Evolutionary conservation across 2,113 vertebrate genomes (phyloP).

Genomic region (Silurus glanis): DNA sequence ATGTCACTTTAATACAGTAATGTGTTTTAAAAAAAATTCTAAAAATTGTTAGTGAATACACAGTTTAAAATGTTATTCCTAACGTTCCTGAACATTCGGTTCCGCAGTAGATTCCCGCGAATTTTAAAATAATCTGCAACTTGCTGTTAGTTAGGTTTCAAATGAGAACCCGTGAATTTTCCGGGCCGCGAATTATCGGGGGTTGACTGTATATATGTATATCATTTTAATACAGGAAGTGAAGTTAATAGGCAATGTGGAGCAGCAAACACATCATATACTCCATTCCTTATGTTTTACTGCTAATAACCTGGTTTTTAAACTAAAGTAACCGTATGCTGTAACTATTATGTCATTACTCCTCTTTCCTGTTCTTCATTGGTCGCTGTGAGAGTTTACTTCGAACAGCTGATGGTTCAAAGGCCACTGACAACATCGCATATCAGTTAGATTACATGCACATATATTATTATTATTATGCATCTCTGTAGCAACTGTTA

Average conservation of each 20-base stretch:
- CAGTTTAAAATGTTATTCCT: too few relatives aligned
- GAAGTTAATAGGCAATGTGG: background rate
- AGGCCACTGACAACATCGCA: conserved; percentile 44
- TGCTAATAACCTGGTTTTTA: background rate
- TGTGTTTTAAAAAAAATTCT: too few relatives aligned
- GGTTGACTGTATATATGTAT: too few relatives aligned
- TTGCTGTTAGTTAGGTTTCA: too few relatives aligned
- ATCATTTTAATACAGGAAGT: background rate
- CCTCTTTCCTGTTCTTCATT: background rate
- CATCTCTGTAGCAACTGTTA: background rate
- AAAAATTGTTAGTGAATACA: too few relatives aligned
- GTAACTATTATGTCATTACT: background rate
- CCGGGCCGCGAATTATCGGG: too few relatives aligned
- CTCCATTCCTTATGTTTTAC: background rate
- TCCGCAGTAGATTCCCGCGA: too few relatives aligned
- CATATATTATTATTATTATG: conserved; percentile 27
- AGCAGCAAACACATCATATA: background rate
- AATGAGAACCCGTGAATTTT: too few relatives aligned
- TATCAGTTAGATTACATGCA: conserved; percentile 32
- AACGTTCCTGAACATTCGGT: too few relatives aligned
- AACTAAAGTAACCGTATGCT: background rate
- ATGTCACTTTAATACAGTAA: too few relatives aligned
- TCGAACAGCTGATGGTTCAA: conserved; percentile 55
- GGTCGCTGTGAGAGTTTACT: background rate
- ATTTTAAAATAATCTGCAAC: too few relatives aligned